phyloP scores from a whole-genome alignment of 2,797 vertebrate species.

The Thamnophis elegans region DNA sequence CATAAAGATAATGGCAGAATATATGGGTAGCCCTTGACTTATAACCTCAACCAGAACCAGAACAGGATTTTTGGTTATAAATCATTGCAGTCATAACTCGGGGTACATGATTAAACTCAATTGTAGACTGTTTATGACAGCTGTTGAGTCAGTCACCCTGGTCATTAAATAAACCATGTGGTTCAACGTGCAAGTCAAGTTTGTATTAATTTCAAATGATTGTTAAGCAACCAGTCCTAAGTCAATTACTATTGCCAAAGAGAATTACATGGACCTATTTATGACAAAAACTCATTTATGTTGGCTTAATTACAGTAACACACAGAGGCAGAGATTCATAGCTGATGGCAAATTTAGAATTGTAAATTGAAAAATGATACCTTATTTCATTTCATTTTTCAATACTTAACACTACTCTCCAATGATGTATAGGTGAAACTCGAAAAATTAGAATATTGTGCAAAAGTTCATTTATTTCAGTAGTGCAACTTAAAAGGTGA shows the following conservation, averaged over 20 bases:
- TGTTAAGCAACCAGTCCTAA: neutral
- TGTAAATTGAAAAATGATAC: neutral
- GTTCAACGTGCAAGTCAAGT: neutral
- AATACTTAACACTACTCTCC: neutral
- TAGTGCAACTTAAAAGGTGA: too few relatives aligned
- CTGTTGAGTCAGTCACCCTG: too few relatives aligned
- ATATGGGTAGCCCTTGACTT: too few relatives aligned
- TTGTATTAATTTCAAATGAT: neutral
- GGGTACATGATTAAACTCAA: too few relatives aligned
- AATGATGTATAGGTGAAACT: neutral
- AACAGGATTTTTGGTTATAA: too few relatives aligned
- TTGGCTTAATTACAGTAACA: neutral
- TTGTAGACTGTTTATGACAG: too few relatives aligned
- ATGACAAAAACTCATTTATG: neutral
- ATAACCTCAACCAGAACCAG: too few relatives aligned
- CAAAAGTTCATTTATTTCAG: too few relatives aligned
- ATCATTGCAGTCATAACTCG: too few relatives aligned
- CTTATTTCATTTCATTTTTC: neutral
- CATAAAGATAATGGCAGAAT: too few relatives aligned
- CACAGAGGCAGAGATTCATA: neutral
- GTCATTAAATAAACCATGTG: neutral
- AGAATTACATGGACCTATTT: neutral
- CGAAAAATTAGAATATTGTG: too few relatives aligned
- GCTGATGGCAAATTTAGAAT: neutral
- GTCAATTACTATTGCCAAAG: neutral